These are phyloP conservation scores for Nomada lathburiana DNA, from an alignment of 2,888 invertebrate species.

Conservation along the genomic window DNA sequence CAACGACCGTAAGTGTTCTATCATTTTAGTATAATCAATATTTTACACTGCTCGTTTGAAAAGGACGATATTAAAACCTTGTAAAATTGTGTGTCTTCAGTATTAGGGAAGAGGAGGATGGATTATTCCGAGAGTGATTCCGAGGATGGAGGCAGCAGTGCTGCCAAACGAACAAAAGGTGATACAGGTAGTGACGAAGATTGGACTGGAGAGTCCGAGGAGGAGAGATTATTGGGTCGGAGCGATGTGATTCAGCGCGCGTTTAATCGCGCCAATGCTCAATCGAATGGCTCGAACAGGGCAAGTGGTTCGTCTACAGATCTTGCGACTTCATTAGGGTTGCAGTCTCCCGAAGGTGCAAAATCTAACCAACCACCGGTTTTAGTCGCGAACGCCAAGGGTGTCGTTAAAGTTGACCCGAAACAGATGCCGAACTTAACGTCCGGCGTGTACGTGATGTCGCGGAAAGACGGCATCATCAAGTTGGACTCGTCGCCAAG, in stretches of 20 bases:
- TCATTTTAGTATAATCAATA: constrained; percentile 2
- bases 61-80: not conserved
- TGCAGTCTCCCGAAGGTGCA: constrained; percentile 75
- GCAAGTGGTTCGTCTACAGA: constrained; percentile 84
- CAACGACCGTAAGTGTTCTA: constrained; percentile 75
- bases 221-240: constrained; percentile 82
- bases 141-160: constrained; percentile 84
- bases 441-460: constrained; percentile 91
- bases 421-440: constrained; percentile 89
- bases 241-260: constrained; percentile 83
- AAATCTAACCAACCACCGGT: constrained; percentile 80
- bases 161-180: constrained; percentile 86
- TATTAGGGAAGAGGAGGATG: constrained; percentile 84
- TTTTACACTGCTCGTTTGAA: not conserved
- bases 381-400: constrained; percentile 87
- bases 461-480: constrained; percentile 90
- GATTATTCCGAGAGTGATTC: constrained; percentile 85
- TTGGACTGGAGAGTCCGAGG: constrained; percentile 84
- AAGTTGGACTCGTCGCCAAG: constrained; percentile 89
- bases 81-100: constrained; percentile 43
- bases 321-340: constrained; percentile 81
- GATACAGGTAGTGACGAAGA: constrained; percentile 85
- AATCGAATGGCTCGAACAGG: constrained; percentile 83
- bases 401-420: constrained; percentile 90
- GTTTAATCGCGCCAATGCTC: constrained; percentile 81